These are phyloP conservation scores for Campylomormyrus numenius DNA, from an alignment of 2,113 vertebrate genomes.

Conservation along the genomic window DNA sequence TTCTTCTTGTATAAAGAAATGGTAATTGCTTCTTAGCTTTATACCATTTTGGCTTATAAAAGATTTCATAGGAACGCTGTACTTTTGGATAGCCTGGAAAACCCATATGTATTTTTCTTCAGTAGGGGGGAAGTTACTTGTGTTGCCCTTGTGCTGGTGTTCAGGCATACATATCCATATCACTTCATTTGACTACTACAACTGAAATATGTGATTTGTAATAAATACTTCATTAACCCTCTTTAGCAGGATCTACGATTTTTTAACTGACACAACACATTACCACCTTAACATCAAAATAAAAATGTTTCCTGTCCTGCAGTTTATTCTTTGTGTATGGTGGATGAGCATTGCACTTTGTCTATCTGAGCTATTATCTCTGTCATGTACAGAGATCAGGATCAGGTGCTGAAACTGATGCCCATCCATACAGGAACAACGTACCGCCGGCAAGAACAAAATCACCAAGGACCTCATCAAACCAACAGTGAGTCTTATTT, in stretches of 20 bases:
- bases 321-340: background rate
- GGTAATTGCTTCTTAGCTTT: background rate
- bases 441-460: conserved; percentile 17
- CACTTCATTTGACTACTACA: background rate
- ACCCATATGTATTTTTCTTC: background rate
- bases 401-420: conserved; percentile 28
- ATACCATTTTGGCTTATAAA: background rate
- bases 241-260: background rate
- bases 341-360: background rate
- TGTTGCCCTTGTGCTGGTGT: background rate
- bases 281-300: background rate
- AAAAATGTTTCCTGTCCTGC: background rate
- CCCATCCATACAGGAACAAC: background rate
- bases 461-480: background rate
- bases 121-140: background rate
- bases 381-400: conserved; percentile 18
- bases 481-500: conserved; percentile 24
- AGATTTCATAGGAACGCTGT: background rate
- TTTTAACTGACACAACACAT: background rate
- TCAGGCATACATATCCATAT: background rate
- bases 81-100: background rate
- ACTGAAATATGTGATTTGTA: background rate
- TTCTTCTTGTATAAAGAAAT: background rate
- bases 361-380: background rate
- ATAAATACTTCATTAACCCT: background rate